A percentile compares a stretch with the other conserved stretches of the same genome.
These are phyloP conservation scores for Drosophila leontia DNA, from an alignment of 1,140 invertebrate species.

Conservation along the genomic window DNA sequence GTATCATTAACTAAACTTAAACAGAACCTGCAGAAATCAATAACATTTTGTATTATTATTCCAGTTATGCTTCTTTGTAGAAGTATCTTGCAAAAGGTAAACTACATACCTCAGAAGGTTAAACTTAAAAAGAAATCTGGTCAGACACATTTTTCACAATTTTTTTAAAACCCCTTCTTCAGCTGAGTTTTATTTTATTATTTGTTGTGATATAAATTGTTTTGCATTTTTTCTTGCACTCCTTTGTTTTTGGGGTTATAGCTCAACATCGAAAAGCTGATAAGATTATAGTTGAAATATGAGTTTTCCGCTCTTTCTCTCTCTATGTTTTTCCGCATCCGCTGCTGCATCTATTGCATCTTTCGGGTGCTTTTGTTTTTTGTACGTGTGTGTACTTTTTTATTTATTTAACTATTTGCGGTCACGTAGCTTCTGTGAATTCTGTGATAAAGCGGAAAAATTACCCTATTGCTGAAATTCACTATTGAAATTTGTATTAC, in stretches of 20 bases:
- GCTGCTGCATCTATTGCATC: conserved; percentile 2
- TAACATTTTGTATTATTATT: not conserved
- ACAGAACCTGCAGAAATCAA: not conserved
- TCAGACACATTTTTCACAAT: not conserved
- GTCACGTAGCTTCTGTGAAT: conserved; percentile 53
- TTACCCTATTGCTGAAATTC: conserved; percentile 1
- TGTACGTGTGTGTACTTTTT: conserved; percentile 3
- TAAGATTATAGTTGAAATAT: conserved; percentile 78
- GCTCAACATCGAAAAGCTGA: conserved; percentile 74
- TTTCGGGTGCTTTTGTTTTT: conserved; percentile 18
- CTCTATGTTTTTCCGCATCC: not conserved
- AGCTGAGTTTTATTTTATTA: not conserved
- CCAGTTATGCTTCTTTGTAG: no score
- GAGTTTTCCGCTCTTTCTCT: conserved; percentile 38
- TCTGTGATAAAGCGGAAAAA: conserved; percentile 1
- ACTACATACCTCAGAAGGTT: not conserved
- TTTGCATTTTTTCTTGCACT: conserved; percentile 31
- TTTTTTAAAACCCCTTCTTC: not conserved
- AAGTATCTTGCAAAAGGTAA: no score
- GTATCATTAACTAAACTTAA: not conserved
- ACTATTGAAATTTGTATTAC: not conserved
- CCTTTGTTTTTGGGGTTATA: conserved; percentile 49
- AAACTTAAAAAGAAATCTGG: not conserved
- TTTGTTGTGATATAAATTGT: conserved; percentile 34
- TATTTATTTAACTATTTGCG: conserved; percentile 28